Evolutionary conservation across 2,888 invertebrate genomes (phyloP), one percentile per base, ranked within the genome.

Genomic region (Ochlodes sylvanus): DNA sequence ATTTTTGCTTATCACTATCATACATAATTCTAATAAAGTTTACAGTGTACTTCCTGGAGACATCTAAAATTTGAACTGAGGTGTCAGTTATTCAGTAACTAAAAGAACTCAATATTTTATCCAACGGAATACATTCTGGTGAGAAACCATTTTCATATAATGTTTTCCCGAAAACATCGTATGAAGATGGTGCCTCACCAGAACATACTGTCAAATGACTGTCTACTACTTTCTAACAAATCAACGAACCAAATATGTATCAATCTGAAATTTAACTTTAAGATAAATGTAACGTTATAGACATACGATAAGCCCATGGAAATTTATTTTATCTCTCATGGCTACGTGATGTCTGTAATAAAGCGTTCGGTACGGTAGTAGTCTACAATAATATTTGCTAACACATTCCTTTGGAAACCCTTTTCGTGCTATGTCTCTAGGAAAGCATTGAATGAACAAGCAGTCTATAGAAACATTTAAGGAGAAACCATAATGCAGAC

Each of bases 81-180:
- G 10, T 38, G 38, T 38, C 12, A 38, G 38, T 38, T 38, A 38
- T 38, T 38, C 9, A 38, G 12, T 38, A 38, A 38, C 10, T 38
- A 38, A 38, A 38, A 7, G 9, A 34, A 34, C 7, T 9, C n/a
- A 38, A 47, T 3, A 7, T 47, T 15, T 17, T 17, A 15, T 47
- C 17, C 17, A 47, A 2, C 47, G 12, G n/a, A 50, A 50, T 50
- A 50, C 50, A 12, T 50, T 19, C 50, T 50, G 50, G 50, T 50
- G 19, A n/a, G 50, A 50, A n/a, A 50, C 19, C 50, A 19, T 19
- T 12, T 50, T 50, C 50, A 50, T 50, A 50, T 19, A 50, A 50
- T 19, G 50, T 50, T 50, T 50, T 50, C 50, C 50, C 17, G 38
- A 50, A 50, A 50, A 19, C 50, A 50, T 50, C 7, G 7, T 50